Evolutionary conservation across 2,888 invertebrate genomes (phyloP).

Genomic region (Lycophotia porphyrea): DNA sequence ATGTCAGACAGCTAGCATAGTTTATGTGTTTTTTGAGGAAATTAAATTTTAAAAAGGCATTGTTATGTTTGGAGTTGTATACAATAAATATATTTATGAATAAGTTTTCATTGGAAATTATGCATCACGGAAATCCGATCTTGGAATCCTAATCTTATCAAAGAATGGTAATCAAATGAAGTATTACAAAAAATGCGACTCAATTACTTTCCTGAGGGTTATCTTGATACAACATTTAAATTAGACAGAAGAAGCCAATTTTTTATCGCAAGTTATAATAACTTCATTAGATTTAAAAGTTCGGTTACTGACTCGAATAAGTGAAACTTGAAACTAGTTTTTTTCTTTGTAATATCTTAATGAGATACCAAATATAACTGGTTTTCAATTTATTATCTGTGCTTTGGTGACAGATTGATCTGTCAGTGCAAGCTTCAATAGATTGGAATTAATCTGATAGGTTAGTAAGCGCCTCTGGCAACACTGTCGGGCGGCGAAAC

Average conservation of each 20-base stretch:
- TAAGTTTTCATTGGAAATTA: slow-evolving; percentile 20
- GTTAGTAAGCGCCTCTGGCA: slow-evolving; percentile 58
- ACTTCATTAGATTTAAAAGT: slow-evolving; percentile 30
- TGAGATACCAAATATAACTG: slow-evolving; percentile 50
- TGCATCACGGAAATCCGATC: slow-evolving; percentile 42
- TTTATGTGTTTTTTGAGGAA: neutral
- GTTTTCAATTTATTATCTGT: slow-evolving; percentile 51
- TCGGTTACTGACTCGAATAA: slow-evolving; percentile 29
- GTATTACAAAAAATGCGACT: slow-evolving; percentile 11
- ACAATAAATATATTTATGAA: slow-evolving; percentile 5
- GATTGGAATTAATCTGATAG: slow-evolving; percentile 53
- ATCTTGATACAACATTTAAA: neutral
- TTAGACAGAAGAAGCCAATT: neutral
- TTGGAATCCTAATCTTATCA: slow-evolving; percentile 50
- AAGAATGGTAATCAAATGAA: slow-evolving; percentile 31
- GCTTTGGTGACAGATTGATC: slow-evolving; percentile 63
- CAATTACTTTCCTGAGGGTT: slow-evolving; percentile 17
- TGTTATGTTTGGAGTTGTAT: neutral
- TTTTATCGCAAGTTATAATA: neutral
- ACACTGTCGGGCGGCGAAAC: slow-evolving; percentile 31
- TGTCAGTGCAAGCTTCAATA: slow-evolving; percentile 58
- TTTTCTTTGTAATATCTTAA: slow-evolving; percentile 46
- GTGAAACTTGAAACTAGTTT: slow-evolving; percentile 59
- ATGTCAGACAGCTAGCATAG: neutral
- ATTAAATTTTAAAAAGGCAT: neutral